Evolutionary conservation across 1,140 invertebrate species (phyloP).

Genomic region (Spodoptera litura): DNA sequence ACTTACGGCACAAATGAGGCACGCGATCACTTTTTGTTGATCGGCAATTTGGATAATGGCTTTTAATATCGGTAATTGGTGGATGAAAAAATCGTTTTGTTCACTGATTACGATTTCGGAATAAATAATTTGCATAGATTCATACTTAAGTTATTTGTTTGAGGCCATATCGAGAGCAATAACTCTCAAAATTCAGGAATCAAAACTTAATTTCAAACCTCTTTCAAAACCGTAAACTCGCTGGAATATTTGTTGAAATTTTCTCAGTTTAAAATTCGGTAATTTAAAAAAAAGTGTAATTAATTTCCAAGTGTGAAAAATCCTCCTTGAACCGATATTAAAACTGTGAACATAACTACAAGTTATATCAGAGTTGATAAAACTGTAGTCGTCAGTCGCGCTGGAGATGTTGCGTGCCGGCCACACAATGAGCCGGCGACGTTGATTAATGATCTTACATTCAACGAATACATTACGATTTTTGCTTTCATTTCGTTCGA

Average conservation of each 20-base stretch:
- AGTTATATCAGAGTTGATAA: constrained; percentile 70
- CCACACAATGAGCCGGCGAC: constrained; percentile 84
- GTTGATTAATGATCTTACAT: constrained; percentile 83
- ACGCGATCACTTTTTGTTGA: constrained; percentile 31
- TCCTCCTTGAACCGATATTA: constrained; percentile 14
- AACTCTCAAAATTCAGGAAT: too few species aligned
- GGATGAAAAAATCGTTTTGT: background rate
- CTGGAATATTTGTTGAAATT: too few species aligned
- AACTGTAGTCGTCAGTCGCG: constrained; percentile 69
- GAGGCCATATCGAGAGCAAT: too few species aligned
- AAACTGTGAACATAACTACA: constrained; percentile 43
- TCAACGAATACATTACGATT: constrained; percentile 86
- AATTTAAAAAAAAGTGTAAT: background rate
- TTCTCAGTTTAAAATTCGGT: background rate
- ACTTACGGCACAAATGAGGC: constrained; percentile 31
- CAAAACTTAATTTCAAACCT: too few species aligned
- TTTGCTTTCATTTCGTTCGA: constrained; percentile 85
- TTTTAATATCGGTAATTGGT: constrained; percentile 33
- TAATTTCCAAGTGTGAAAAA: constrained; percentile 14
- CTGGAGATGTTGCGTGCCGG: constrained; percentile 80
- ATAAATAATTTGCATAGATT: background rate
- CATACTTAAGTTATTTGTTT: too few species aligned
- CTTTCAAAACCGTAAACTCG: too few species aligned
- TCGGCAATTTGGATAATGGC: constrained; percentile 32
- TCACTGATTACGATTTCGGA: background rate